phyloP scores from a whole-genome alignment of 2,113 vertebrate genomes.

The Melanostigma gelatinosum region DNA sequence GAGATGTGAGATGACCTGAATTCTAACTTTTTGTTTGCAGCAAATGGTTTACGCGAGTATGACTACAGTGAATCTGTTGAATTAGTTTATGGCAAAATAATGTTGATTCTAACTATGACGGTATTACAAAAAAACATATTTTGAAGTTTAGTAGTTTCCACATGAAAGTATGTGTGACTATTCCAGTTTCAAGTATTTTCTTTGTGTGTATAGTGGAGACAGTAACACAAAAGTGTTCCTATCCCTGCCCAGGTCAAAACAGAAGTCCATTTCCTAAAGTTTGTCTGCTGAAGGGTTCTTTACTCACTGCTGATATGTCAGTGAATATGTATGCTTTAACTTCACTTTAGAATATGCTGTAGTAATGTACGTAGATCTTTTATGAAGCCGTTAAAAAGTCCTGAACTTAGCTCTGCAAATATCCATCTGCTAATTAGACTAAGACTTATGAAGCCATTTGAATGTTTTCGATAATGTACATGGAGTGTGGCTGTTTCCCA shows the following conservation, averaged over 20 bases:
- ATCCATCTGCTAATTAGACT: neutral
- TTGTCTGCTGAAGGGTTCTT: neutral
- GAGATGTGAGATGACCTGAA: slow-evolving; percentile 55
- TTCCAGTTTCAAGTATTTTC: neutral
- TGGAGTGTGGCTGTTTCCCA: neutral
- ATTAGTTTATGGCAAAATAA: neutral
- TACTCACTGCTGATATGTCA: neutral
- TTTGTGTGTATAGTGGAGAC: neutral
- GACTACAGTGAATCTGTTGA: neutral
- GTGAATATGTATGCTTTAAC: neutral
- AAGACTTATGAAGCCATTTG: neutral
- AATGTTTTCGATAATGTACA: neutral
- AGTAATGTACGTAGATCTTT: too few species aligned
- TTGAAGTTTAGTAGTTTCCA: neutral
- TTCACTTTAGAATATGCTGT: neutral
- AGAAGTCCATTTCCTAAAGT: neutral
- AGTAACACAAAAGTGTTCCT: neutral
- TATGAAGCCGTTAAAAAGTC: slow-evolving; percentile 14
- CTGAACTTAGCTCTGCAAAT: slow-evolving; percentile 9
- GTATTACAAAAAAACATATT: neutral
- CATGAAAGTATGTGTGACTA: neutral
- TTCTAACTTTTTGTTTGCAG: slow-evolving; percentile 44
- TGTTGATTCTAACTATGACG: neutral
- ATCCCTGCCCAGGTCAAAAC: neutral
- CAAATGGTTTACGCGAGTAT: slow-evolving; percentile 27